Conservation (phyloP, 2,797 vertebrate species). For the Arremon brunneinucha region DNA sequence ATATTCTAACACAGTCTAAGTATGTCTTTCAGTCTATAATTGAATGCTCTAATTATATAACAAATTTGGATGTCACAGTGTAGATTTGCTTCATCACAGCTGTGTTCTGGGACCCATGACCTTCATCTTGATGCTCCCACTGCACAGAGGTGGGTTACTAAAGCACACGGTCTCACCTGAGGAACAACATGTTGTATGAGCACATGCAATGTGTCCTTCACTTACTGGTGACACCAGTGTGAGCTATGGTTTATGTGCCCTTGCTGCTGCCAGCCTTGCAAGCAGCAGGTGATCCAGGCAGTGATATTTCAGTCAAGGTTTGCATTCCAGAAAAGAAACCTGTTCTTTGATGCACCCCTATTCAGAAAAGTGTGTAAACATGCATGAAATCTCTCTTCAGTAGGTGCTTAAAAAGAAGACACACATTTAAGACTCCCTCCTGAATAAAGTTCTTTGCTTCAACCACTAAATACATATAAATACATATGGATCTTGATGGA, state of each 20-base stretch:
- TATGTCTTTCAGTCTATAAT: conserved; percentile 21
- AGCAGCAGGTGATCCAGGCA: not conserved
- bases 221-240: not conserved
- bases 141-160: not conserved
- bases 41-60: conserved; percentile 35
- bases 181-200: not conserved
- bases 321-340: not conserved
- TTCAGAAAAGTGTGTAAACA: not conserved
- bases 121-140: not conserved
- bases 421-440: not conserved
- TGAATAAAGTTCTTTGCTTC: not conserved
- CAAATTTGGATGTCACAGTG: not conserved
- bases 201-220: too few species aligned
- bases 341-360: not conserved
- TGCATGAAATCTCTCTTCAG: not conserved
- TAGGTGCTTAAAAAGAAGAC: not conserved
- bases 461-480: not conserved
- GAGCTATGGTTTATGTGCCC: not conserved
- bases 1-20: not conserved
- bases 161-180: not conserved
- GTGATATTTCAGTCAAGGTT: not conserved
- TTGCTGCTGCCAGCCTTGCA: not conserved
- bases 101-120: not conserved
- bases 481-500: not conserved
- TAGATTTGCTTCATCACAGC: not conserved